These are phyloP conservation scores for Ormia ochracea DNA, from an alignment of 2,888 invertebrate genomes.

Conservation along the genomic window DNA sequence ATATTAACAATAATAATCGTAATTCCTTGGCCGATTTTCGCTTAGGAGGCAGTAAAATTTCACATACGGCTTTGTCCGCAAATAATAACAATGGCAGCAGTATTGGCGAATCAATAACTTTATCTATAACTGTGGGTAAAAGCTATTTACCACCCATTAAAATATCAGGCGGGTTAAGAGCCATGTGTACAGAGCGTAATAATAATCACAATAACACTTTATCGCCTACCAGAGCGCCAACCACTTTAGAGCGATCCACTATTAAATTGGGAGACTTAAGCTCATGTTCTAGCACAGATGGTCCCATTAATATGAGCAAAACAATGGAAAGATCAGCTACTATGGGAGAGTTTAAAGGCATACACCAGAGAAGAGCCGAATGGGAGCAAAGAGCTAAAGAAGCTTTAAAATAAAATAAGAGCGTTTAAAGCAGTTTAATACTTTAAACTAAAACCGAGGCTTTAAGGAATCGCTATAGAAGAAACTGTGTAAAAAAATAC, in stretches of 20 bases:
- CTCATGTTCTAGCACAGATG: constrained; percentile 48
- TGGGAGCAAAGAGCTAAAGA: constrained; percentile 88
- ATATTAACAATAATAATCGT: constrained; percentile 67
- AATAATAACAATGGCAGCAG: constrained; percentile 39
- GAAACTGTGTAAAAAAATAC: background rate
- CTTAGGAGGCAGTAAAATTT: constrained; percentile 6
- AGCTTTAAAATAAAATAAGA: constrained; percentile 74
- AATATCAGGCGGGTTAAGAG: constrained; percentile 46
- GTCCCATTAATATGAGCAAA: constrained; percentile 62
- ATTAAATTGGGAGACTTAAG: constrained; percentile 47
- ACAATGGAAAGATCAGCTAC: constrained; percentile 74
- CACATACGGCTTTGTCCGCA: constrained; percentile 14
- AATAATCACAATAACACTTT: constrained; percentile 67
- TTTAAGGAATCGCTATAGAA: background rate
- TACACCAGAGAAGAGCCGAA: constrained; percentile 85
- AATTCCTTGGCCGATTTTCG: constrained; percentile 74
- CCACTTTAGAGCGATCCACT: constrained; percentile 59
- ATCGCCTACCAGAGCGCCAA: constrained; percentile 33
- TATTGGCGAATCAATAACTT: constrained; percentile 14
- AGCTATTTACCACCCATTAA: constrained; percentile 70
- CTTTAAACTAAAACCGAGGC: background rate
- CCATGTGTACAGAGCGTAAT: constrained; percentile 61
- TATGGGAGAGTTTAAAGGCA: constrained; percentile 81
- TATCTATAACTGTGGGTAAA: constrained; percentile 39
- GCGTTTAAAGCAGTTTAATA: background rate